Base-by-base conservation (phyloP, 2,888 invertebrate genomes). In the Pachliopta kotzebuea region DNA sequence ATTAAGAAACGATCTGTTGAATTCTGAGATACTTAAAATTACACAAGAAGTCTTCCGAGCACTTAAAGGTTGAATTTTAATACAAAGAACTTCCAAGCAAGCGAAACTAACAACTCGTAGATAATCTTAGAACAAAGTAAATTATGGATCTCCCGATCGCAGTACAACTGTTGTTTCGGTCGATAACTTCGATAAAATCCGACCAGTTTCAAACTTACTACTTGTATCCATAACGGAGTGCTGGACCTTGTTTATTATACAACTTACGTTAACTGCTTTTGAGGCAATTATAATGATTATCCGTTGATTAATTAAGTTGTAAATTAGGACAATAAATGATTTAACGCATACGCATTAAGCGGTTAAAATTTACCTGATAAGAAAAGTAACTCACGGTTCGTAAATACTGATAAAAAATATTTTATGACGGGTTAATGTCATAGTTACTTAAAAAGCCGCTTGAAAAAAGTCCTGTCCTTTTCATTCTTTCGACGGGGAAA, bases 111-210 rank as follows among this genome's bases (percentile, higher is more conserved):
- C 80, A 75, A 76, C 70, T 73, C 61, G 67, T 65, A 68, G 65
- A 65, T 65, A 65, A 65, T 65, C 63, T 65, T 62, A 70, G 74
- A 71, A 71, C 68, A 70, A 64, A 65, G 67, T 71, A 69, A 72
- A 71, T 71, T 72, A 71, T 72, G 68, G 71, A 65, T 57, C 65
- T 59, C 72, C 73, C 74, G 75, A 79, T 75, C 77, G 70, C 20
- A 78, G 77, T 71, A 69, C 69, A 70, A 73, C 76, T 77, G 78
- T 78, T 83, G 87, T 86, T 85, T 72, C 80, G 80, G 78, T 79
- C 84, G 75, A 85, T 88, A 88, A 86, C 79, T 76, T 71, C 75
- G 86, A 88, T 88, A 83, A 71, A 66, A 88, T 88, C 37, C 87
- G 66, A 70, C 67, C 67, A 63, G 65, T 63, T 66, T 63, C 57